These are phyloP conservation scores for Temnothorax nylanderi DNA, from an alignment of 1,140 invertebrate species.

Conservation along the genomic window DNA sequence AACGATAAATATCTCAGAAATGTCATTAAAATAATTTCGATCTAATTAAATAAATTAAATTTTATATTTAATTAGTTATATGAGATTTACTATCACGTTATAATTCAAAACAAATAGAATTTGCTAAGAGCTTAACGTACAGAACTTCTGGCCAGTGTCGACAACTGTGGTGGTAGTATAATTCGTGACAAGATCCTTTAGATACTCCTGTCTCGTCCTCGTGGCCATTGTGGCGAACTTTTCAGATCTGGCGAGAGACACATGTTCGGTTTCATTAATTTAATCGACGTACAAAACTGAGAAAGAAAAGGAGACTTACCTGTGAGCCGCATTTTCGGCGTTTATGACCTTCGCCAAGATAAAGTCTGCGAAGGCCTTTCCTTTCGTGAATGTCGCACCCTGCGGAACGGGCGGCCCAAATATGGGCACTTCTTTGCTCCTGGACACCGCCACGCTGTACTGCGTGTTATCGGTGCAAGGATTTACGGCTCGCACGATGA, in stretches of 20 bases:
- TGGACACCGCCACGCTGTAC: constrained; percentile 96
- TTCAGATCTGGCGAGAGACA: constrained; percentile 88
- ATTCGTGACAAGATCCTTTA: constrained; percentile 96
- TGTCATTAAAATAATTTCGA: neutral
- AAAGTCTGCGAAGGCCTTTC: constrained; percentile 96
- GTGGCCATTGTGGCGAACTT: constrained; percentile 99
- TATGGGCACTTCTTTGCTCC: constrained; percentile 97
- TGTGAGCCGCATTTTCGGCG: constrained; percentile 98
- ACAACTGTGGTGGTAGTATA: constrained; percentile 93
- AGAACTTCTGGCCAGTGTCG: constrained; percentile 95
- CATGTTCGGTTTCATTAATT: neutral
- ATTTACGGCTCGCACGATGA: constrained; percentile 95
- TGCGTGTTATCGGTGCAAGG: constrained; percentile 96
- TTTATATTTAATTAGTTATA: neutral
- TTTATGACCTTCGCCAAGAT: constrained; percentile 98
- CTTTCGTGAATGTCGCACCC: constrained; percentile 94
- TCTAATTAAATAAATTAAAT: neutral
- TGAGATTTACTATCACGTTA: neutral
- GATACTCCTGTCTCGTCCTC: constrained; percentile 97
- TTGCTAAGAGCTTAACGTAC: constrained; percentile 86
- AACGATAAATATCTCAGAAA: constrained; percentile 7
- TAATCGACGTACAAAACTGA: neutral
- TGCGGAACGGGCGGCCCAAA: constrained; percentile 97
- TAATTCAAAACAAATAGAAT: neutral
- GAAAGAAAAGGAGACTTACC: constrained; percentile 63